Base-by-base conservation (phyloP, 2,113 vertebrate species). In the Verasper variegatus region DNA sequence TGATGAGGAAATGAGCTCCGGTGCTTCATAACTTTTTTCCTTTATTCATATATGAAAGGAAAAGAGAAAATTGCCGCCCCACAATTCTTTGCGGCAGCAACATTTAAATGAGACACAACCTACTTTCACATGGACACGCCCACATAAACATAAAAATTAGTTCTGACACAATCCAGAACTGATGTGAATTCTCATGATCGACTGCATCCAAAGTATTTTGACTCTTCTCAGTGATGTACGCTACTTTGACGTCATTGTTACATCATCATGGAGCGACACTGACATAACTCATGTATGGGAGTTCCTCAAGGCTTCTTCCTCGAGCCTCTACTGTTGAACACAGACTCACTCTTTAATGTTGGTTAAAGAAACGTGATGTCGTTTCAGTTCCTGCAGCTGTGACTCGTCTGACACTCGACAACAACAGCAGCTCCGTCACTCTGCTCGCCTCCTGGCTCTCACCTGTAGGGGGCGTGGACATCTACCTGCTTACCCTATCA, bases 401-500 rank as follows among this genome's bases (percentile, higher is more conserved):
- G 47, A 88, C 93, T 26, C 72, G 90, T 81, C 86, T 99, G 91
- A 91, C 35, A 1, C 92, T 97, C 72, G 90, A 91, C 71, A 95
- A 93, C 0, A 90, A 95, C 3, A 94, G 91, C 86, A 95, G 92
- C 81, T 83, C 80, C 18, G 92, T 94, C 24, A 40, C 89, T 78
- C 93, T 99, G 58, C 91, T 82, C 84, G 95, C 95, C 49, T 93
- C 91, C 68, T 99, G 97, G 97, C 86, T 61, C 73, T 86, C 77
- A 67, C 95, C 97, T 86, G 10, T 6, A 5, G 97, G 97, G 54
- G 85, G 92, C 5, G 79, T 96, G 24, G 92, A 96, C 55, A 75
- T 60, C 67, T 98, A 96, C 87, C 93, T 94, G 57, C 68, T 96
- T 24, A 95, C 92, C n/a, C 85, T 99, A 56, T 94, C 91, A 63